Conservation (phyloP, 2,888 invertebrate species). For the Pogonocherus hispidulus region DNA sequence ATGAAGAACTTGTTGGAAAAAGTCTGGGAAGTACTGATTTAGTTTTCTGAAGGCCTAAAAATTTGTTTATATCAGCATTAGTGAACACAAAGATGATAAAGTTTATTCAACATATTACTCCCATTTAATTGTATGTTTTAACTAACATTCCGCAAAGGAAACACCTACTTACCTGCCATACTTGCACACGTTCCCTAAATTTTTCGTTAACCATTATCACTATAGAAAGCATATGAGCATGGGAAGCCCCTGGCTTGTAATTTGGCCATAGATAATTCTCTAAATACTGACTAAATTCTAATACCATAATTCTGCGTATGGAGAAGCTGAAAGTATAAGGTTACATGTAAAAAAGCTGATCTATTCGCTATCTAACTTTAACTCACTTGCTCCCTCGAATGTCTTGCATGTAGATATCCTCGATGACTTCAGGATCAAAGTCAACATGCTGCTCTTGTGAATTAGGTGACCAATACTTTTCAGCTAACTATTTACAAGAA, state of each 20-base stretch:
- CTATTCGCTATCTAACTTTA: neutral
- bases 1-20: slow-evolving; percentile 86
- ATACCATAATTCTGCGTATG: slow-evolving; percentile 91
- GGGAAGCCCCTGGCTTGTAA: slow-evolving; percentile 83
- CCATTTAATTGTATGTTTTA: neutral
- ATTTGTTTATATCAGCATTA: too few relatives aligned
- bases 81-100: too few relatives aligned
- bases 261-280: slow-evolving; percentile 98
- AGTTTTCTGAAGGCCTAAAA: slow-evolving; percentile 81
- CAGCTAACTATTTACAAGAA: slow-evolving; percentile 80
- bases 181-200: slow-evolving; percentile 95
- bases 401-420: slow-evolving; percentile 90
- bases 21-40: slow-evolving; percentile 83
- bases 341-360: neutral
- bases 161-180: slow-evolving; percentile 92
- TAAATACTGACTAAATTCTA: slow-evolving; percentile 97
- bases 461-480: slow-evolving; percentile 94
- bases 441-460: slow-evolving; percentile 80
- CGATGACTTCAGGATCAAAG: slow-evolving; percentile 85
- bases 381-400: slow-evolving; percentile 85
- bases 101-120: too few relatives aligned
- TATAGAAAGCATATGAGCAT: slow-evolving; percentile 95
- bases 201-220: slow-evolving; percentile 99
- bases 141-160: too few relatives aligned
- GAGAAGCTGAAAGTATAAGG: slow-evolving; percentile 72